A percentile compares a stretch with the other conserved stretches of the same genome.
Evolutionary conservation across 2,888 invertebrate species (phyloP).

Genomic region (Phortica magna): DNA sequence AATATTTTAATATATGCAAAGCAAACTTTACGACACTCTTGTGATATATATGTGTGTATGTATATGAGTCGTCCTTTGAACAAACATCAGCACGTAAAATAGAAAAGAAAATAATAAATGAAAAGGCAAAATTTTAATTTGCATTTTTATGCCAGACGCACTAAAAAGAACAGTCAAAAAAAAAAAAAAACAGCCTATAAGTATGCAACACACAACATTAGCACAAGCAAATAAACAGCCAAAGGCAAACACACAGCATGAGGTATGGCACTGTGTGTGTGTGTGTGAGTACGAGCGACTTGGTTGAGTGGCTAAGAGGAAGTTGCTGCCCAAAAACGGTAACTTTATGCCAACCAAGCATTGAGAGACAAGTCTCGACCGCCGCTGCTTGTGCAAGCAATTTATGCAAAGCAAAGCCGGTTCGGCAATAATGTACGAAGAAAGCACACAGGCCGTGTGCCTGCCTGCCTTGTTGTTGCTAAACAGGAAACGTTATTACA

Average conservation of each 20-base stretch:
- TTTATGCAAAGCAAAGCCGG: not conserved
- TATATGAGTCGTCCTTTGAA: constrained; percentile 21
- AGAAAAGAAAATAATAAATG: not conserved
- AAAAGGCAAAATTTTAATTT: constrained; percentile 21
- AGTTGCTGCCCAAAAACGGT: constrained; percentile 6
- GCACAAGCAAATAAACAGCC: too few species aligned
- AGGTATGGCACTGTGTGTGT: too few species aligned
- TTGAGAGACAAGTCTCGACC: not conserved
- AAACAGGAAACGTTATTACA: constrained; percentile 44
- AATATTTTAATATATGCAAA: constrained; percentile 38
- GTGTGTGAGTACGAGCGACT: too few species aligned
- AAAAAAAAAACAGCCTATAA: not conserved
- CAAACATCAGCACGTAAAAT: constrained; percentile 9
- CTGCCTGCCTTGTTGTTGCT: not conserved
- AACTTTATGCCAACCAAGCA: not conserved
- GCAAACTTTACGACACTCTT: constrained; percentile 26
- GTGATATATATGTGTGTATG: constrained; percentile 14
- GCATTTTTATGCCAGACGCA: constrained; percentile 21
- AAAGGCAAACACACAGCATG: not conserved
- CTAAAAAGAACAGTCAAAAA: not conserved
- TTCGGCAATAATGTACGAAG: not conserved
- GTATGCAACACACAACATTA: constrained; percentile 9
- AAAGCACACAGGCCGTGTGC: not conserved
- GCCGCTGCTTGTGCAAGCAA: not conserved
- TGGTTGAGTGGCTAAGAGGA: not conserved